These are phyloP conservation scores for Etheostoma nigrum DNA, from an alignment of 2,797 vertebrate species.

Conservation along the genomic window DNA sequence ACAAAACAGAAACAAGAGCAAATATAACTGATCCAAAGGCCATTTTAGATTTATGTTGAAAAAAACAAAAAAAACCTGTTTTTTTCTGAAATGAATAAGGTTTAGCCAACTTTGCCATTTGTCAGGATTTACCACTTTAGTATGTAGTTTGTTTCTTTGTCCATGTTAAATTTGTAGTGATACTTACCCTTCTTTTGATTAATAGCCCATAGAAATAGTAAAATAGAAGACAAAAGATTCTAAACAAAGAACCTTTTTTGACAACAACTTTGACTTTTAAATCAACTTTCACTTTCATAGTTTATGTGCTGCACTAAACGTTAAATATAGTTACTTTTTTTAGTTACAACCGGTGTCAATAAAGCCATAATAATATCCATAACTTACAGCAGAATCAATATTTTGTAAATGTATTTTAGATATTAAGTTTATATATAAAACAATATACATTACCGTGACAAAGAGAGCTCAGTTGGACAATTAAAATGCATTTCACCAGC, in stretches of 20 bases:
- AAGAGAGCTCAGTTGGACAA: constrained; percentile 44
- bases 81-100: neutral
- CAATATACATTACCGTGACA: constrained; percentile 63
- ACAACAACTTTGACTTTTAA: neutral
- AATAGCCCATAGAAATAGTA: neutral
- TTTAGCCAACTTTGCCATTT: neutral
- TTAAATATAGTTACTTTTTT: neutral
- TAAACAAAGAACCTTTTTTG: neutral
- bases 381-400: neutral
- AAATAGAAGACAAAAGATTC: neutral
- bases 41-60: too few species aligned
- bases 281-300: neutral
- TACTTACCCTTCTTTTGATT: too few species aligned
- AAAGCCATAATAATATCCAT: neutral
- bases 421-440: constrained; percentile 5
- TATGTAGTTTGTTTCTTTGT: neutral
- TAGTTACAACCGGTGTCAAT: neutral
- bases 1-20: neutral
- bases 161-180: neutral
- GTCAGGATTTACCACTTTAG: neutral
- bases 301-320: neutral
- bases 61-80: too few species aligned
- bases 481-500: constrained; percentile 41
- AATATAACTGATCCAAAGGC: neutral
- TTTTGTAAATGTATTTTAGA: neutral